Percentiles rank a stretch among this genome's conserved stretches.
phyloP scores from a whole-genome alignment of 37 sponge, comb jelly and placozoan genomes.

The Aplysina aerophoba region DNA sequence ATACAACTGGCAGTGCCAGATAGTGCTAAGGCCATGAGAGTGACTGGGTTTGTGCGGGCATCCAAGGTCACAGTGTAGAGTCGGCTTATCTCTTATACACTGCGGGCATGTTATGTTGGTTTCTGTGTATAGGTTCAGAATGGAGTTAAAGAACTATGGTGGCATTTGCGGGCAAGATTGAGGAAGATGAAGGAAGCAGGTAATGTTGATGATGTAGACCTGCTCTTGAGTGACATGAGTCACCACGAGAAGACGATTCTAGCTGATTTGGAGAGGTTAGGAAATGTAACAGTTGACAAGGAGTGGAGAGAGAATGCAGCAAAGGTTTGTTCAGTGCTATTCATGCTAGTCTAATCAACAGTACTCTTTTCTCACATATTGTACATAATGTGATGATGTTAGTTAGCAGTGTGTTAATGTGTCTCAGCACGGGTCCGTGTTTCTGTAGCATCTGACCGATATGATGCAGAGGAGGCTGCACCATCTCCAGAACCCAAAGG shows the following conservation, averaged over 20 bases:
- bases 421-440: too few species aligned
- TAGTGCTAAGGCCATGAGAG: too few species aligned
- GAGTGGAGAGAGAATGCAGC: too few species aligned
- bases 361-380: too few species aligned
- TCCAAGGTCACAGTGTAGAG: too few species aligned
- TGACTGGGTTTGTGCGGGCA: too few species aligned
- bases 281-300: neutral
- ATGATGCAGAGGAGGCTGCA: slow-evolving; percentile 50
- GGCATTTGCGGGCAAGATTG: slow-evolving; percentile 46
- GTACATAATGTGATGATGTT: too few species aligned
- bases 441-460: slow-evolving; percentile 1
- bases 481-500: slow-evolving; percentile 60
- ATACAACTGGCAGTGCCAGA: too few species aligned
- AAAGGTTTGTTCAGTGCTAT: too few species aligned
- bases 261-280: slow-evolving; percentile 46
- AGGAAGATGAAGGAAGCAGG: neutral
- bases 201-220: neutral
- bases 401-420: neutral
- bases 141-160: slow-evolving; percentile 67
- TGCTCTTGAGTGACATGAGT: neutral
- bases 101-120: too few species aligned
- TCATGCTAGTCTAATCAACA: too few species aligned
- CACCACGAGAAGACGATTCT: slow-evolving; percentile 35
- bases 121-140: slow-evolving; percentile 39
- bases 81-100: too few species aligned